Conservation (phyloP, 1,140 invertebrate species). For the Conopomorpha cramerella region DNA sequence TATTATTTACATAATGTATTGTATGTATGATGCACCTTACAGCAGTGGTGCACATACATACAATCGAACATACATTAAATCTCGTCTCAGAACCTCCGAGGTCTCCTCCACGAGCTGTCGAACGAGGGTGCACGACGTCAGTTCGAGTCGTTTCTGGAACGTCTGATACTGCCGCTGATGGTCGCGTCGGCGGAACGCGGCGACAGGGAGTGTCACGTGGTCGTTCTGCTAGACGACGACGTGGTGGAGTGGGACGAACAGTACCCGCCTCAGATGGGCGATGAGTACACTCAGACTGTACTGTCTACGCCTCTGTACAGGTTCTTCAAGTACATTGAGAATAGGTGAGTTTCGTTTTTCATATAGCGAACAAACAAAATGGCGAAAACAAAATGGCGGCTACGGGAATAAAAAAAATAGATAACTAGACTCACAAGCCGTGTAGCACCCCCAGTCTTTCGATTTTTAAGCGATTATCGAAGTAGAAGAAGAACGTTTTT, state of each 20-base stretch:
- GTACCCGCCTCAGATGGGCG: constrained; percentile 98
- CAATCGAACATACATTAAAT: neutral
- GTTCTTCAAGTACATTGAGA: constrained; percentile 99
- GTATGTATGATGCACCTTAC: too few relatives aligned
- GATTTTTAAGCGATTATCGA: too few relatives aligned
- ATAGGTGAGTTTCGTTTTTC: constrained; percentile 69
- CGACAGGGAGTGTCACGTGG: constrained; percentile 89
- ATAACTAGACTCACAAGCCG: too few relatives aligned
- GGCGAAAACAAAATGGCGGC: too few relatives aligned
- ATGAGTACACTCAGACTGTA: constrained; percentile 97
- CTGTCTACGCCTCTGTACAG: constrained; percentile 83
- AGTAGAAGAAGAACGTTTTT: too few relatives aligned
- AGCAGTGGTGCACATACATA: too few relatives aligned
- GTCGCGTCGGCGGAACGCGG: constrained; percentile 89
- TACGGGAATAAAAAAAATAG: too few relatives aligned
- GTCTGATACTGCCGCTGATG: constrained; percentile 94
- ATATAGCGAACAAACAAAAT: too few relatives aligned
- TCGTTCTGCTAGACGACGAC: constrained; percentile 96
- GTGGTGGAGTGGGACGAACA: constrained; percentile 98
- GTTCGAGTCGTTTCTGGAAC: constrained; percentile 95
- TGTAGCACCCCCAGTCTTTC: too few relatives aligned
- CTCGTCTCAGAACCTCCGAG: constrained; percentile 67
- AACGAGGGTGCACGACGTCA: constrained; percentile 97
- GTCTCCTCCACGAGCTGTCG: constrained; percentile 95
- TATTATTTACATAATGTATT: too few relatives aligned